Conservation (phyloP, 2,113 vertebrate species). For the Dunckerocampus dactyliophorus region DNA sequence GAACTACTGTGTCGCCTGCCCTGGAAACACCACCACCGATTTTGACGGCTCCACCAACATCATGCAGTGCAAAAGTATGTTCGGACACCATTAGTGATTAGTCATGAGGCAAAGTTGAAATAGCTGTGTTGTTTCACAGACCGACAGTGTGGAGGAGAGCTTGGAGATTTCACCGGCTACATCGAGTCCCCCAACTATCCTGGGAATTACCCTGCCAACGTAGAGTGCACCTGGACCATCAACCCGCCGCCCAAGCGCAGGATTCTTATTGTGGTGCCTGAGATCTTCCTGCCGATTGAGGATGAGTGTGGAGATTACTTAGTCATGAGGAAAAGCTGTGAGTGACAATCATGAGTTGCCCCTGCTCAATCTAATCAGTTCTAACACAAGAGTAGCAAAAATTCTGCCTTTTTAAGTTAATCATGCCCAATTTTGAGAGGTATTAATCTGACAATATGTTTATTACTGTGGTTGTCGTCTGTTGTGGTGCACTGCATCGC, state of each 20-base stretch:
- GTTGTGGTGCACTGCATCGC: too few species aligned
- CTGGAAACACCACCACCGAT: constrained; percentile 94
- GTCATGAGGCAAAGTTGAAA: constrained; percentile 1
- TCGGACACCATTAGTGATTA: background rate
- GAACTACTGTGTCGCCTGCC: constrained; percentile 88
- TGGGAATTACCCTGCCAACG: constrained; percentile 93
- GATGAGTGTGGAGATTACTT: constrained; percentile 97
- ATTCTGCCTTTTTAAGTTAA: too few species aligned
- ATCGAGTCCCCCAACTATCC: constrained; percentile 98
- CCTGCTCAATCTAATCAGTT: too few species aligned
- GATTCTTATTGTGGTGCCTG: constrained; percentile 94
- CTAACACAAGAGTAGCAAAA: too few species aligned
- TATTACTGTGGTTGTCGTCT: too few species aligned
- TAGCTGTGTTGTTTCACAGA: constrained; percentile 72
- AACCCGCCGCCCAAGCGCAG: constrained; percentile 91
- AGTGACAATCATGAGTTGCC: constrained; percentile 55
- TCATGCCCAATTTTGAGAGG: too few species aligned
- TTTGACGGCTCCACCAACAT: constrained; percentile 95
- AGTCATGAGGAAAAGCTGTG: constrained; percentile 97
- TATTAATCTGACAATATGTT: too few species aligned
- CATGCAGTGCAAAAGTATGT: constrained; percentile 95
- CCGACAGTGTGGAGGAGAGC: constrained; percentile 88
- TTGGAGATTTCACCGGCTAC: constrained; percentile 93
- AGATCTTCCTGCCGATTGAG: constrained; percentile 95
- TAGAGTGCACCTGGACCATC: constrained; percentile 93